These are phyloP conservation scores for Hippocampus barbouri DNA, from an alignment of 2,113 vertebrate genomes.

Conservation along the genomic window DNA sequence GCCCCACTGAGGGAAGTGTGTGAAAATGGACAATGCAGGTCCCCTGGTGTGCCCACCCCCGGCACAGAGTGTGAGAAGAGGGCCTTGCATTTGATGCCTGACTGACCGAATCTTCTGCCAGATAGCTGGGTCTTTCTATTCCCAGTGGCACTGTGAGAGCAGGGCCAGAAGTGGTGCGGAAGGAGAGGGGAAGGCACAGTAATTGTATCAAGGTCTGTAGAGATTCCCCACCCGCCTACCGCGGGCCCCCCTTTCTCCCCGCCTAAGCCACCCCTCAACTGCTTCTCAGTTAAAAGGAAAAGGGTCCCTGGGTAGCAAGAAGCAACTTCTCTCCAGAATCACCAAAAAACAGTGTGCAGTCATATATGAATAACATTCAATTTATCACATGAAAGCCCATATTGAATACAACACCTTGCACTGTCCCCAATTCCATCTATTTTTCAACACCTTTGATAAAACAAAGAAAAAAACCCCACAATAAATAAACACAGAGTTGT, in stretches of 20 bases:
- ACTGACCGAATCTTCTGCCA: conserved; percentile 82
- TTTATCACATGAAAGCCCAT: conserved; percentile 82
- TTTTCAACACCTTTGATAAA: conserved; percentile 54
- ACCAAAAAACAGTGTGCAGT: conserved; percentile 78
- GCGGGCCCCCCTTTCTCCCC: conserved; percentile 9
- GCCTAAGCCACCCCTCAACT: conserved; percentile 61
- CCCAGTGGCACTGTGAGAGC: conserved; percentile 75
- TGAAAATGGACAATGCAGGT: conserved; percentile 75
- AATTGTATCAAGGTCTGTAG: conserved; percentile 87
- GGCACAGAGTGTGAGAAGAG: conserved; percentile 75
- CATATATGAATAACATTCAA: conserved; percentile 82
- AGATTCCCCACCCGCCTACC: conserved; percentile 71
- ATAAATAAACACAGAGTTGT: conserved; percentile 33
- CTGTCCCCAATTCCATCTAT: conserved; percentile 65
- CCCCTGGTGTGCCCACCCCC: conserved; percentile 64
- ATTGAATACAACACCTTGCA: conserved; percentile 70
- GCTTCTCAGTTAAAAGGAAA: conserved; percentile 82
- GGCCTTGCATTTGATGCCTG: conserved; percentile 83
- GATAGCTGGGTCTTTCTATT: conserved; percentile 75
- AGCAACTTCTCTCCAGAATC: conserved; percentile 77
- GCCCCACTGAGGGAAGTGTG: conserved; percentile 71
- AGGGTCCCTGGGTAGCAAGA: conserved; percentile 74
- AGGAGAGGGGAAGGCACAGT: conserved; percentile 76
- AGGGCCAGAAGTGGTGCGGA: conserved; percentile 78
- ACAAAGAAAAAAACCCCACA: conserved; percentile 38